These are phyloP conservation scores for Sinocyclocheilus anophthalmus DNA, from an alignment of 2,113 vertebrate genomes.

Conservation along the genomic window DNA sequence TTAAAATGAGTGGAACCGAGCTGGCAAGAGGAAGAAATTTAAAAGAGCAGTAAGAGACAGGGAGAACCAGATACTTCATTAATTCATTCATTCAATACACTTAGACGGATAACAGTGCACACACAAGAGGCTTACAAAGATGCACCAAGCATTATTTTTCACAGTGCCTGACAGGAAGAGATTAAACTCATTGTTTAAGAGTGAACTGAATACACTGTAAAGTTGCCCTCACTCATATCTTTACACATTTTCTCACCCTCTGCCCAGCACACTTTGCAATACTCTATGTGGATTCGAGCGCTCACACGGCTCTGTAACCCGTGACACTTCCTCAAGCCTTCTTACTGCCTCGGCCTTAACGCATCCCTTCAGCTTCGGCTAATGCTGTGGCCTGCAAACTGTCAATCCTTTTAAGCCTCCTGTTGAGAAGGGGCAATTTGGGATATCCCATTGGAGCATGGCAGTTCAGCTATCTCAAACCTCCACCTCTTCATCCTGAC, in stretches of 20 bases:
- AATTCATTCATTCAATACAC: too few species aligned
- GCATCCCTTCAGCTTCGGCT: neutral
- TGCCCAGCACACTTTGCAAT: neutral
- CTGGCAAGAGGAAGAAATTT: constrained; percentile 54
- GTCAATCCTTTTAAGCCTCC: constrained; percentile 11
- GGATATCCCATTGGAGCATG: neutral
- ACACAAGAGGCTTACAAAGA: neutral
- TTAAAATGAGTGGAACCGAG: constrained; percentile 64
- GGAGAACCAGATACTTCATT: neutral
- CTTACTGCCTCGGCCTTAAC: neutral
- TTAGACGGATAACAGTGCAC: neutral
- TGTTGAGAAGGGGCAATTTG: constrained; percentile 14
- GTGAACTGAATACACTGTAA: neutral
- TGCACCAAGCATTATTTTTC: neutral
- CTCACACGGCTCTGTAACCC: neutral
- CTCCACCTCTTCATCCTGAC: constrained; percentile 12
- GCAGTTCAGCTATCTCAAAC: constrained; percentile 22
- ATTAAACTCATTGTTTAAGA: neutral
- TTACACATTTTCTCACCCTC: constrained; percentile 11
- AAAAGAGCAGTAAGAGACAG: constrained; percentile 50
- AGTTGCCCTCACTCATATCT: neutral
- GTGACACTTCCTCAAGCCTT: constrained; percentile 2
- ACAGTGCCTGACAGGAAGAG: neutral
- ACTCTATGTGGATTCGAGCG: neutral
- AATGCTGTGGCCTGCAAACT: constrained; percentile 21